Evolutionary conservation across 2,113 vertebrate species (phyloP), one percentile per base, ranked within the genome.

Genomic region (Mustelus asterias): DNA sequence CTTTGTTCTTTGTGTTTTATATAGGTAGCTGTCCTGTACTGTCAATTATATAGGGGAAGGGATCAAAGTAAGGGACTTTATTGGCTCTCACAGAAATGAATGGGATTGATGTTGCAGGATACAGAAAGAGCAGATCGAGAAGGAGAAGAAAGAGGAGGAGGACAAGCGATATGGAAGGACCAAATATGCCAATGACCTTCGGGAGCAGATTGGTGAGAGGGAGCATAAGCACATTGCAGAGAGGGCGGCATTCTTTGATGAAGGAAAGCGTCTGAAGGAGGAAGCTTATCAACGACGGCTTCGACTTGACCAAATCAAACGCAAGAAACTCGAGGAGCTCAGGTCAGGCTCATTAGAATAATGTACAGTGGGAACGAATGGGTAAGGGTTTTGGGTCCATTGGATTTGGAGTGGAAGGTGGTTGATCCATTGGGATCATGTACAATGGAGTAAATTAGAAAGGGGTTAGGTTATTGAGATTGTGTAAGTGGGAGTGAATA

Each of bases 261-360:
- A 99, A 96, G 97, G 96, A 0, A 97, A 96, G 67, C 96, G 96
- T n/a, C 97, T 98, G 96, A 96, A 96, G 0, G 98, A 98, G 48
- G 98, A 98, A 96, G 98, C 97, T 0, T 97, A 92, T 1, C 97
- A 96, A 94, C 98, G 98, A 33, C 97, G 97, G 0, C 95, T 97
- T 58, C 97, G 97, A 86, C 97, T 99, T 0, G 69, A 97, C 0
- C 97, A 97, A 29, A 97, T 98, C 96, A 99, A 98, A 97, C 97
- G 97, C 96, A 98, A 98, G 96, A 99, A 99, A 96, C 96, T 99
- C 0, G 97, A 97, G 69, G 98, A 99, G 96, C 97, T 99, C 72
- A 98, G 97, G 99, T 99, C 58, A 37, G 86, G 10, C 60, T 24
- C 26, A 89, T 89, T 33, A 22, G 86, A 54, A 60, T 89, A 33